phyloP scores from a whole-genome alignment of 2,113 vertebrate genomes.

The Camelus dromedarius region DNA sequence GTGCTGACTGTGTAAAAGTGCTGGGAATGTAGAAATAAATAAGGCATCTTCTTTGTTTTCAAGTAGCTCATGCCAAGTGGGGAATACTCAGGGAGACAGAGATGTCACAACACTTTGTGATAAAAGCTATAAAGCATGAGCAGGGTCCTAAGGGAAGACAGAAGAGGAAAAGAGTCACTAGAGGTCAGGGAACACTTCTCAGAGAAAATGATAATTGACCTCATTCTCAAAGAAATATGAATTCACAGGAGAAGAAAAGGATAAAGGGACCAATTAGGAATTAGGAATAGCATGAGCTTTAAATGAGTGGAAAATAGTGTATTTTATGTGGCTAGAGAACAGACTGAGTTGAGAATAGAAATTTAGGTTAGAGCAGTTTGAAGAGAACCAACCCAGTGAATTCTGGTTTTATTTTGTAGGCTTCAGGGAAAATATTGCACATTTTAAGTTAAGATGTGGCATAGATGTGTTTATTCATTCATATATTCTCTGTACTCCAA shows the following conservation, averaged over 20 bases:
- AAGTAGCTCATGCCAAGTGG: background rate
- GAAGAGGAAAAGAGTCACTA: background rate
- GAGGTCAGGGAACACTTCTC: background rate
- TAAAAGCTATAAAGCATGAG: slow-evolving; percentile 6
- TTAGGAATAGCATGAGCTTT: background rate
- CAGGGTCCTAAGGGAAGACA: background rate
- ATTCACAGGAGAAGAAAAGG: background rate
- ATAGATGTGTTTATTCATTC: slow-evolving; percentile 49
- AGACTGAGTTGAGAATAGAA: slow-evolving; percentile 13
- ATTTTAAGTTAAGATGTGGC: slow-evolving; percentile 11
- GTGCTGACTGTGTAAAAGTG: background rate
- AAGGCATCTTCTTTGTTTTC: background rate
- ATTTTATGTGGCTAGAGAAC: background rate
- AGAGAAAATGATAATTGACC: slow-evolving; percentile 20
- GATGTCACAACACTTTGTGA: background rate
- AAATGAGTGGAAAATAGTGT: background rate
- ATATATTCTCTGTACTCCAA: background rate
- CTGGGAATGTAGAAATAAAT: background rate
- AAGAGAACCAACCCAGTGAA: slow-evolving; percentile 19
- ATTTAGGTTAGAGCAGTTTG: background rate
- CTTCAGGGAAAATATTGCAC: background rate
- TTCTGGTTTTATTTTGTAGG: background rate
- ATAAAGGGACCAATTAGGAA: background rate
- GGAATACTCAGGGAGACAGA: background rate
- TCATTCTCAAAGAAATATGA: background rate